These are phyloP conservation scores for Andrena cerasifolii DNA, from an alignment of 1,140 invertebrate species.

Conservation along the genomic window DNA sequence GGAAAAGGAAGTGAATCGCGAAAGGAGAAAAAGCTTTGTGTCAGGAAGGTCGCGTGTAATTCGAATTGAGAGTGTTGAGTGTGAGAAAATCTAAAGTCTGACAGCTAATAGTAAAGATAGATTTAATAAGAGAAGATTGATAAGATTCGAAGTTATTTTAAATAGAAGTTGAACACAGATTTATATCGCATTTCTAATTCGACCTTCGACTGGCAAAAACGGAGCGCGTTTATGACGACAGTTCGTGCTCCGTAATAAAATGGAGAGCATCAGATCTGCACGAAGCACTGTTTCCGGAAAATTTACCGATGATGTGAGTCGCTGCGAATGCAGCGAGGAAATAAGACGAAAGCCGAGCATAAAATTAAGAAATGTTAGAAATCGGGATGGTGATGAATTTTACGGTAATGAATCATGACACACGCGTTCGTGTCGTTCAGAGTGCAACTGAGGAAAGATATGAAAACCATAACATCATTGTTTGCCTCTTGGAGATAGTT, in stretches of 20 bases:
- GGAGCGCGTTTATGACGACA: not conserved
- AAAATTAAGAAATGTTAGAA: slow-evolving; percentile 2
- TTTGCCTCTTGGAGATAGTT: not conserved
- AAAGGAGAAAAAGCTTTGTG: not conserved
- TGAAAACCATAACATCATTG: not conserved
- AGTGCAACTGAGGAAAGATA: not conserved
- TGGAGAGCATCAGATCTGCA: not conserved
- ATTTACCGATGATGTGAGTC: slow-evolving; percentile 10
- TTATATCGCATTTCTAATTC: too few relatives aligned
- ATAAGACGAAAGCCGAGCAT: not conserved
- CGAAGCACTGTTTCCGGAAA: not conserved
- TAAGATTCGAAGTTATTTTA: not conserved
- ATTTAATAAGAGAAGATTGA: not conserved
- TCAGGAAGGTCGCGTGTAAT: not conserved
- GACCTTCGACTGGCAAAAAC: not conserved
- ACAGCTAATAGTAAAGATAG: too few relatives aligned
- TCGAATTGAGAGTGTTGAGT: too few relatives aligned
- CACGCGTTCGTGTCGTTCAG: not conserved
- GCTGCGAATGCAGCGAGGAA: not conserved
- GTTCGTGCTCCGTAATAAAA: not conserved
- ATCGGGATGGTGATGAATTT: too few relatives aligned
- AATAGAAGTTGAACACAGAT: too few relatives aligned
- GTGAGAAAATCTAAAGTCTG: too few relatives aligned
- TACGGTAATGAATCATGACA: slow-evolving; percentile 2
- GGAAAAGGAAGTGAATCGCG: not conserved